A percentile compares a stretch with the other conserved stretches of the same genome.
These are phyloP conservation scores for Miltochrista miniata DNA, from an alignment of 2,888 invertebrate genomes.

Conservation along the genomic window DNA sequence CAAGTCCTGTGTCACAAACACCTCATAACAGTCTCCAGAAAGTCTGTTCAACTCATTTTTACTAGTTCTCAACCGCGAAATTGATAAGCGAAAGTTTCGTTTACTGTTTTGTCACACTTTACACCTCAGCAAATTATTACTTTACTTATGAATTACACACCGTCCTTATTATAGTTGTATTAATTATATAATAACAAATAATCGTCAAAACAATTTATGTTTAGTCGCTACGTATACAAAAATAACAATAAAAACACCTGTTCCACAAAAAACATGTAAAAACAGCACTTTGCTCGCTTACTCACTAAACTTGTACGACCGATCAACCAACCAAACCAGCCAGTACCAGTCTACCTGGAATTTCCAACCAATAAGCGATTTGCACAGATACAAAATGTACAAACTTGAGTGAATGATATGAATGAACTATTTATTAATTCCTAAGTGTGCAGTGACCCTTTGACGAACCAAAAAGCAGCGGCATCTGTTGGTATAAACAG, in stretches of 20 bases:
- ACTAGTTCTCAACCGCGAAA: conserved; percentile 62
- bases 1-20: conserved; percentile 26
- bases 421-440: conserved; percentile 16
- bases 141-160: conserved; percentile 15
- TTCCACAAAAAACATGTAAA: conserved; percentile 31
- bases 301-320: conserved; percentile 3
- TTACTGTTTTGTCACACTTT: conserved; percentile 63
- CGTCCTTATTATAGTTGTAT: neutral
- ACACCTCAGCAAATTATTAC: conserved; percentile 41
- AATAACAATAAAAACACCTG: conserved; percentile 44
- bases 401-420: conserved; percentile 32
- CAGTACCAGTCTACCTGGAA: neutral
- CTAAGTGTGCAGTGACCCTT: conserved; percentile 23
- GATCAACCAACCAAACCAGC: neutral
- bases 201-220: neutral
- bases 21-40: conserved; percentile 30
- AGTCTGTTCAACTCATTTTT: conserved; percentile 76
- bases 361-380: conserved; percentile 15
- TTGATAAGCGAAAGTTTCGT: conserved; percentile 69
- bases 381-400: conserved; percentile 17
- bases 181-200: neutral
- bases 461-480: conserved; percentile 13
- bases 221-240: conserved; percentile 11
- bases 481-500: conserved; percentile 38
- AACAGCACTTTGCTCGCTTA: neutral